Conservation (phyloP, 2,113 vertebrate species). For the Phodopus roborovskii region DNA sequence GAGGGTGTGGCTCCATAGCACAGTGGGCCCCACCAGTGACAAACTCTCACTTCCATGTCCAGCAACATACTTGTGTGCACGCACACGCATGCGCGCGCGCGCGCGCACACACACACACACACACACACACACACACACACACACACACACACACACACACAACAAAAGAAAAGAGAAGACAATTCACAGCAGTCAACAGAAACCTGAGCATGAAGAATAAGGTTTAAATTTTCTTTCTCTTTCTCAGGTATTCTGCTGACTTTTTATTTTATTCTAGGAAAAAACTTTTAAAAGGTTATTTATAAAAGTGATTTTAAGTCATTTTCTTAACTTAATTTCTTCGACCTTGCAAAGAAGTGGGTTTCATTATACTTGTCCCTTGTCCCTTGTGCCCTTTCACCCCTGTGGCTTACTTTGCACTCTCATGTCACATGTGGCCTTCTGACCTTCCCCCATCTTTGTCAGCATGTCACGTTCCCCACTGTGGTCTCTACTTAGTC, state of each 20-base stretch:
- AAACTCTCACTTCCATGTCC: not conserved
- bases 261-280: not conserved
- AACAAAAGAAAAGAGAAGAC: no score
- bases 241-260: slow-evolving; percentile 33
- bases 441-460: not conserved
- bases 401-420: not conserved
- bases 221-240: slow-evolving; percentile 35
- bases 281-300: not conserved
- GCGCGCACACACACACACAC: not conserved
- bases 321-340: not conserved
- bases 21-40: not conserved
- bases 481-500: not conserved
- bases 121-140: not conserved
- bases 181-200: not conserved
- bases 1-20: not conserved
- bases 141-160: not conserved
- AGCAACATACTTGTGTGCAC: not conserved
- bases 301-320: not conserved
- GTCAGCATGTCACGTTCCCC: not conserved
- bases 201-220: not conserved
- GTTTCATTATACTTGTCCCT: no score
- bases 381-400: no score
- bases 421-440: not conserved
- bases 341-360: not conserved
- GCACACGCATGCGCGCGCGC: no score